These are phyloP conservation scores for Laspeyria flexula DNA, from an alignment of 2,888 invertebrate species.

Conservation along the genomic window DNA sequence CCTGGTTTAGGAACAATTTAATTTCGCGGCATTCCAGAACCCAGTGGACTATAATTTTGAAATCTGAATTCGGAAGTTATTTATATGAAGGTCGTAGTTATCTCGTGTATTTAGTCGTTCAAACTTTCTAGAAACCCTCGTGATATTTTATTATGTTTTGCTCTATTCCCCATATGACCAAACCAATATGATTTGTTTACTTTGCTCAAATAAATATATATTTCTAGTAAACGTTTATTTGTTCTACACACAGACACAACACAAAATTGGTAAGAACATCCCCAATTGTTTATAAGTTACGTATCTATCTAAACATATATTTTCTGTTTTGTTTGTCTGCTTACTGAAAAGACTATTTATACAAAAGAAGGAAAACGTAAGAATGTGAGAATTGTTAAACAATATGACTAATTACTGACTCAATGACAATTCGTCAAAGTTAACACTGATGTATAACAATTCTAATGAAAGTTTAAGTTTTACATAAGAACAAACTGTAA, in stretches of 20 bases:
- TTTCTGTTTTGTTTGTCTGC: too few relatives aligned
- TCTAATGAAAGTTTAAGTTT: conserved; percentile 41
- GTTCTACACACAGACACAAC: conserved; percentile 3
- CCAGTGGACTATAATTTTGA: not conserved
- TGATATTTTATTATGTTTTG: conserved; percentile 3
- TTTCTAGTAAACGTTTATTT: conserved; percentile 14
- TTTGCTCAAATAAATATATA: not conserved
- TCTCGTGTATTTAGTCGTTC: too few relatives aligned
- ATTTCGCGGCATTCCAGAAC: not conserved
- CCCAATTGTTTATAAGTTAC: not conserved
- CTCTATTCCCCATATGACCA: conserved; percentile 3
- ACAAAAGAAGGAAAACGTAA: too few relatives aligned
- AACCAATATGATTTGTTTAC: conserved; percentile 1
- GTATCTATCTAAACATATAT: too few relatives aligned
- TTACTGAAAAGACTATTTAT: too few relatives aligned
- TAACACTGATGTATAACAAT: conserved; percentile 29
- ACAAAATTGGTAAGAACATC: not conserved
- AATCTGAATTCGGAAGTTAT: conserved; percentile 1
- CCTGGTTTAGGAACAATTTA: not conserved
- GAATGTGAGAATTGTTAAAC: conserved; percentile 19
- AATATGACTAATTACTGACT: conserved; percentile 33
- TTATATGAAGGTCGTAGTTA: too few relatives aligned
- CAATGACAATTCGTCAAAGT: conserved; percentile 22
- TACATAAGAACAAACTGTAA: conserved; percentile 44
- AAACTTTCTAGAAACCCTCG: too few relatives aligned